phyloP scores from a whole-genome alignment of 2,797 vertebrate species.

The Gouania willdenowi region DNA sequence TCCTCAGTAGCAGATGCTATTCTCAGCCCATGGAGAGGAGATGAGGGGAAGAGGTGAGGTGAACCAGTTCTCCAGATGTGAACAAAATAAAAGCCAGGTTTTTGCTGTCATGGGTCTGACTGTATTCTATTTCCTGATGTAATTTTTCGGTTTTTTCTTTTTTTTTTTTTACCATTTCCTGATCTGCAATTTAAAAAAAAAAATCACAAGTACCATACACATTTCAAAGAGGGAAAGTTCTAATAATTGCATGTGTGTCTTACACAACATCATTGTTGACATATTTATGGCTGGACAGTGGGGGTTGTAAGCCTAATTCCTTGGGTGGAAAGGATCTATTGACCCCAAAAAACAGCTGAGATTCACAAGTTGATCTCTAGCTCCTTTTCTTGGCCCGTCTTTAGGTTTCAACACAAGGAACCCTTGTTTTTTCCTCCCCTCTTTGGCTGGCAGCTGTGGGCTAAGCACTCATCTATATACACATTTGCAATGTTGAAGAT shows the following conservation, averaged over 20 bases:
- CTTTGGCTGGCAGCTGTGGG: slow-evolving; percentile 72
- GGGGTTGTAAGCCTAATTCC: slow-evolving; percentile 36
- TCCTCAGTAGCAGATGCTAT: slow-evolving; percentile 64
- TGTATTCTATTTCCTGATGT: neutral
- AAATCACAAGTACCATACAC: no score
- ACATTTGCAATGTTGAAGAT: slow-evolving; percentile 59
- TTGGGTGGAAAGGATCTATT: slow-evolving; percentile 52
- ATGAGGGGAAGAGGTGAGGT: slow-evolving; percentile 36
- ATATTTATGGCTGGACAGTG: slow-evolving; percentile 23
- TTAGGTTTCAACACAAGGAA: slow-evolving; percentile 62
- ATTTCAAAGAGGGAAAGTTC: no score
- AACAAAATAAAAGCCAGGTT: slow-evolving; percentile 47
- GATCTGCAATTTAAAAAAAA: slow-evolving; percentile 21
- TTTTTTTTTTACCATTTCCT: neutral
- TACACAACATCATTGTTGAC: slow-evolving; percentile 39
- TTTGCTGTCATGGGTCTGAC: slow-evolving; percentile 15
- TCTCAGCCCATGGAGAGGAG: slow-evolving; percentile 41
- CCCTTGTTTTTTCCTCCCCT: slow-evolving; percentile 62
- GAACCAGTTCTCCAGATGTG: slow-evolving; percentile 58
- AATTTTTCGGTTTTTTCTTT: no score
- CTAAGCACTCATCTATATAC: slow-evolving; percentile 61
- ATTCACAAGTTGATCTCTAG: slow-evolving; percentile 65
- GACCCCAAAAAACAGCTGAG: slow-evolving; percentile 73
- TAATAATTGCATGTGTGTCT: no score
- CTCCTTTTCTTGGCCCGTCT: slow-evolving; percentile 60